phyloP scores from a whole-genome alignment of 1,140 invertebrate species.

The Drosophila funebris region DNA sequence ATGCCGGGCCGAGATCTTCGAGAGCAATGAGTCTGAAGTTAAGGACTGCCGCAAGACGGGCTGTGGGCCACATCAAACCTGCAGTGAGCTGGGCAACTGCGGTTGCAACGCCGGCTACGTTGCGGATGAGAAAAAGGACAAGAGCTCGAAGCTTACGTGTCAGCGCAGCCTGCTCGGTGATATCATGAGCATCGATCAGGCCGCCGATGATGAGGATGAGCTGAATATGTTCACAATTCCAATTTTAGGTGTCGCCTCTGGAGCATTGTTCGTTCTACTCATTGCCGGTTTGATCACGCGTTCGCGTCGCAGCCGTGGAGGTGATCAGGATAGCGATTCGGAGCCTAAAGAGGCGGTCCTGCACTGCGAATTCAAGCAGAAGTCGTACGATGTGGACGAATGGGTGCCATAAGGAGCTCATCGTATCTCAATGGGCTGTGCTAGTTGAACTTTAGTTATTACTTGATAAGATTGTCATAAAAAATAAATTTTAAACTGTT shows the following conservation, averaged over 20 bases:
- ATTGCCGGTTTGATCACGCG: constrained; percentile 45
- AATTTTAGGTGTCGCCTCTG: constrained; percentile 58
- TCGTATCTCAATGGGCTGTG: constrained; percentile 39
- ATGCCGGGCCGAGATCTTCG: constrained; percentile 59
- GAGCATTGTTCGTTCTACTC: constrained; percentile 43
- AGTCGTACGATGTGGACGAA: constrained; percentile 62
- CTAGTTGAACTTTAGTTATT: constrained; percentile 56
- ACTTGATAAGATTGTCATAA: constrained; percentile 33
- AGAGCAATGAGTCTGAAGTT: constrained; percentile 48
- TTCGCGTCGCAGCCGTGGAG: constrained; percentile 14
- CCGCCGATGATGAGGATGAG: constrained; percentile 56
- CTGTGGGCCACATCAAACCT: constrained; percentile 57
- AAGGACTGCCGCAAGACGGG: constrained; percentile 41
- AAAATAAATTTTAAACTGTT: constrained; percentile 25
- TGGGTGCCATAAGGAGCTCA: constrained; percentile 49
- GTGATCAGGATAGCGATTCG: background rate
- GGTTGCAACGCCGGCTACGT: constrained; percentile 48
- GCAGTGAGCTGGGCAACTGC: constrained; percentile 39
- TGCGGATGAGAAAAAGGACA: constrained; percentile 12
- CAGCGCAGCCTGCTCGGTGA: constrained; percentile 46
- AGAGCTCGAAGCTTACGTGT: constrained; percentile 25
- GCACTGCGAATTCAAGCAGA: constrained; percentile 60
- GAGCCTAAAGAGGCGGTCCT: constrained; percentile 48
- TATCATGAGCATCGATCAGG: constrained; percentile 52
- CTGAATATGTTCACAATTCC: constrained; percentile 62